Base-by-base conservation (phyloP, 2,797 vertebrate genomes). In the Pseudopleuronectes americanus region DNA sequence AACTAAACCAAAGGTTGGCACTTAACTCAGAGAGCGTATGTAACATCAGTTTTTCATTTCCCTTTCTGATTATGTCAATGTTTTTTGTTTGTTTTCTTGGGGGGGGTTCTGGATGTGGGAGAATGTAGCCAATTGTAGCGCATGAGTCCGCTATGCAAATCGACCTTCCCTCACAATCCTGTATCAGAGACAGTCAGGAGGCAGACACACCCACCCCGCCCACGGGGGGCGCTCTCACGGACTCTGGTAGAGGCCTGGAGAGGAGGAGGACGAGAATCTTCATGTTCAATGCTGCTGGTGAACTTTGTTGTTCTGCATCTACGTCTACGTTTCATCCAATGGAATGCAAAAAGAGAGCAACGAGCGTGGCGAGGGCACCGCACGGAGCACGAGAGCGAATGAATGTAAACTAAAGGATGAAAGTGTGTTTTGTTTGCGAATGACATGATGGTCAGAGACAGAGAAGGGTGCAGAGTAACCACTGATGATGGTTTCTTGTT, bases 61-160 rank as follows among this genome's bases (percentile, higher is more conserved):
- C 72, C 72, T 52, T 89, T 90, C 60, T 21, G 24, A 47, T 64
- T 57, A 54, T 81, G 62, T 81, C 49, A 38, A 24, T 72, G 61
- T 86, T 76, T 74, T 57, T 67, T 49, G 24, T 82, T 57, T 73
- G 21, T 14, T 57, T 41, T n/a, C 57, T 55, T 56, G 26, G 33
- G 14, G 43, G 65, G 84, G 73, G 67, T 90, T 92, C 80, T 91
- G 90, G 88, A 89, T 92, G 87, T 90, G 86, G 85, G 89, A 93
- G 94, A 94, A 94, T 94, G 93, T 94, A 94, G 94, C 93, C 90
- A 93, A 92, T 87, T 94, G 90, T 94, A 93, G 91, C 90, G 93
- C 92, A 93, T 90, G 92, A 94, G 93, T 93, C 92, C 90, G 92
- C 93, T 94, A 94, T 95, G 94, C 94, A 95, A 95, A 92, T 89